phyloP scores from a whole-genome alignment of 1,140 invertebrate genomes.

The Pantala flavescens region DNA sequence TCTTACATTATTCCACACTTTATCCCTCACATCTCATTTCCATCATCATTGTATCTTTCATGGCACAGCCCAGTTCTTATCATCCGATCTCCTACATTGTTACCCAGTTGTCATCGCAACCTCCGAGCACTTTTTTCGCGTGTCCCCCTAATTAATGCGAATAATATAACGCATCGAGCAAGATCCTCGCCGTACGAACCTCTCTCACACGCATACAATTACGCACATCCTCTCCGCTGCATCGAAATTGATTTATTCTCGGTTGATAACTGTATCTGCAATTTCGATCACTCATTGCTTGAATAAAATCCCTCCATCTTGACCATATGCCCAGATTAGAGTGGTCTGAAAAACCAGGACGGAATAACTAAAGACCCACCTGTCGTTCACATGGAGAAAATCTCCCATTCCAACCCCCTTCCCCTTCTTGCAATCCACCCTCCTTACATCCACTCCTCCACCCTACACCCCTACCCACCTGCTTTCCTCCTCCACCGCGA shows the following conservation, averaged over 20 bases:
- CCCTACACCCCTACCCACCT: not conserved
- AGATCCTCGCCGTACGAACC: too few species aligned
- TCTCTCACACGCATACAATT: too few species aligned
- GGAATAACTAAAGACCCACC: conserved; percentile 1
- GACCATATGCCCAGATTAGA: not conserved
- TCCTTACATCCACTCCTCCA: not conserved
- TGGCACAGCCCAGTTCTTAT: too few species aligned
- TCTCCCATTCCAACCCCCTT: not conserved
- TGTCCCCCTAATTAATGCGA: too few species aligned
- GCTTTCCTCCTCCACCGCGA: not conserved
- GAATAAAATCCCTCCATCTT: not conserved
- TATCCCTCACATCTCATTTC: too few species aligned
- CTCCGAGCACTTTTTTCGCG: too few species aligned
- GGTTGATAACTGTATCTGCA: not conserved
- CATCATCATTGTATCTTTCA: too few species aligned
- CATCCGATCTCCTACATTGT: too few species aligned
- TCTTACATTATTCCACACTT: too few species aligned
- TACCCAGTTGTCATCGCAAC: too few species aligned
- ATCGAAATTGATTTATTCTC: not conserved
- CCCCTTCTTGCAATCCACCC: not conserved
- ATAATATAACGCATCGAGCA: too few species aligned
- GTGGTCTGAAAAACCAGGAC: not conserved
- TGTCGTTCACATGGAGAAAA: not conserved
- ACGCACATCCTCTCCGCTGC: too few species aligned
- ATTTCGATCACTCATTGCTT: conserved; percentile 5